phyloP scores from a whole-genome alignment of 2,888 invertebrate genomes.

The Ctenicera cuprea region DNA sequence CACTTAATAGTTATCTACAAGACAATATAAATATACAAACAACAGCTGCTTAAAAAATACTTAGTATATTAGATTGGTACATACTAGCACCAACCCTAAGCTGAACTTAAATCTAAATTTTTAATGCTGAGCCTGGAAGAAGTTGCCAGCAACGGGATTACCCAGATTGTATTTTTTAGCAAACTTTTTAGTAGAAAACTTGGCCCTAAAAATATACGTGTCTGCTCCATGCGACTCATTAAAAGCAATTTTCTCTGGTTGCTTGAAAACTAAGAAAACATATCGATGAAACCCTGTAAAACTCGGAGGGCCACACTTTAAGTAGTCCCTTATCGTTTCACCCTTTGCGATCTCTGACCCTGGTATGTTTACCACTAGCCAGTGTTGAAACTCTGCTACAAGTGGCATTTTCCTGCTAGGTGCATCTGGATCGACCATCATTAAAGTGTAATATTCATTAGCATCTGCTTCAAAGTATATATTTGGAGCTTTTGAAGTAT shows the following conservation, averaged over 20 bases:
- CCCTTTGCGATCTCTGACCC: constrained; percentile 78
- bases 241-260: constrained; percentile 65
- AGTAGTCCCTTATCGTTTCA: constrained; percentile 80
- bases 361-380: constrained; percentile 85
- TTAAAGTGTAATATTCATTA: constrained; percentile 78
- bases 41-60: no score
- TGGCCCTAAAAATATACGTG: constrained; percentile 63
- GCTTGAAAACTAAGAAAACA: constrained; percentile 29
- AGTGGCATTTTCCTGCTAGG: constrained; percentile 82
- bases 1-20: no score
- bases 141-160: constrained; percentile 78
- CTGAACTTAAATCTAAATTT: no score
- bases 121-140: constrained; percentile 72
- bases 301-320: constrained; percentile 83
- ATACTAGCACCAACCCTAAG: no score
- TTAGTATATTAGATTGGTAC: no score
- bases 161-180: constrained; percentile 77
- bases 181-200: constrained; percentile 76
- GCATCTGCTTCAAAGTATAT: constrained; percentile 79
- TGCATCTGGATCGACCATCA: constrained; percentile 85
- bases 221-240: constrained; percentile 50
- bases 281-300: constrained; percentile 84
- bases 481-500: constrained; percentile 81
- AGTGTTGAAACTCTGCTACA: constrained; percentile 85
- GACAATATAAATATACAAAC: no score